Percentiles rank a stretch among this genome's conserved stretches.
Conservation (phyloP, 1,140 invertebrate genomes). For the Euwallacea fornicatus region DNA sequence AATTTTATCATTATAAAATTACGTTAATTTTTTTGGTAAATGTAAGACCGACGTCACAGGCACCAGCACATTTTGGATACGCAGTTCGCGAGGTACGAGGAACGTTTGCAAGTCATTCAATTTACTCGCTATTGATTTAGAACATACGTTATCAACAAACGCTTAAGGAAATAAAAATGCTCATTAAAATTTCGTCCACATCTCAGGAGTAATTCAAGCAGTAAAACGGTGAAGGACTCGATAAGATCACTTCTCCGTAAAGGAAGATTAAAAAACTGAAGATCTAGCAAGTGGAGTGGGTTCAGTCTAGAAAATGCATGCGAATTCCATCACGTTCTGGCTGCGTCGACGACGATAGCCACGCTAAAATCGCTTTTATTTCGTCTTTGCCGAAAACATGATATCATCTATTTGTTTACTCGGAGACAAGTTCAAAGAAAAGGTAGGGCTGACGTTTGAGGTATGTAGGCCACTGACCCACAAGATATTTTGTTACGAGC, state of each 20-base stretch:
- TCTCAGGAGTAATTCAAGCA: too few relatives aligned
- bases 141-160: too few relatives aligned
- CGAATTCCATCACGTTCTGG: constrained; percentile 29
- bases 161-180: too few relatives aligned
- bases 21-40: too few relatives aligned
- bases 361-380: constrained; percentile 30
- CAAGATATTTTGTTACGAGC: constrained; percentile 32
- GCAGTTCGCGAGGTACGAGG: too few relatives aligned
- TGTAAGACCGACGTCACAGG: too few relatives aligned
- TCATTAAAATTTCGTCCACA: too few relatives aligned
- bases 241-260: neutral
- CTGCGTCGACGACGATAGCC: constrained; percentile 14
- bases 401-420: constrained; percentile 35
- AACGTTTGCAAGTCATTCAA: too few relatives aligned
- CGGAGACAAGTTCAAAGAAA: constrained; percentile 32
- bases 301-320: constrained; percentile 15
- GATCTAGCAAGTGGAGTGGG: constrained; percentile 10
- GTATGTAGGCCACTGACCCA: constrained; percentile 31
- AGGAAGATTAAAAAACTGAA: constrained; percentile 10
- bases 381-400: constrained; percentile 32
- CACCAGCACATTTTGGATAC: too few relatives aligned
- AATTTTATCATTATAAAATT: too few relatives aligned
- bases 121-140: too few relatives aligned
- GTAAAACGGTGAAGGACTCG: too few relatives aligned
- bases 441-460: constrained; percentile 29